Evolutionary conservation across 2,888 invertebrate genomes (phyloP).

Genomic region (Watsonalla binaria): DNA sequence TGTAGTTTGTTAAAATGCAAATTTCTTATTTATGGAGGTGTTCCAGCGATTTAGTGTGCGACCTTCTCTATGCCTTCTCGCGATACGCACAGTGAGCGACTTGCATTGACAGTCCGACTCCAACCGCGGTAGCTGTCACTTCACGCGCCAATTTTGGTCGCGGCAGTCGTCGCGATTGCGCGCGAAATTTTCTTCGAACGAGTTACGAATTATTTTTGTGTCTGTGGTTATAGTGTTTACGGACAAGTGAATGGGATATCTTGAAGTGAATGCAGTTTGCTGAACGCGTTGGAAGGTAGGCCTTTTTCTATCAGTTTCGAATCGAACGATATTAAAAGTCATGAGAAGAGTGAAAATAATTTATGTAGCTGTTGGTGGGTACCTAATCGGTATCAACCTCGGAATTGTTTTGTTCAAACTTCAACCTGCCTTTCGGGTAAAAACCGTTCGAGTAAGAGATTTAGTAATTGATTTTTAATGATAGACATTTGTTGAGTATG

Average conservation of each 20-base stretch:
- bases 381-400: no score
- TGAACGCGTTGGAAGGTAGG: no score
- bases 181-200: conserved; percentile 14
- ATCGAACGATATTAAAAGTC: no score
- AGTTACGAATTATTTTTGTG: neutral
- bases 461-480: no score
- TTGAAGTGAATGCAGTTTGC: no score
- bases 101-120: conserved; percentile 28
- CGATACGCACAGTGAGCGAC: conserved; percentile 7
- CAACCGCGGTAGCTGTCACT: conserved; percentile 37
- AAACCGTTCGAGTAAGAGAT: no score
- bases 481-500: no score
- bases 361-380: no score
- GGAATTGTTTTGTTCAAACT: no score
- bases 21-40: conserved; percentile 13
- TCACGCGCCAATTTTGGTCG: conserved; percentile 21
- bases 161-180: conserved; percentile 17
- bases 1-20: conserved; percentile 14
- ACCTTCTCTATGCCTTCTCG: conserved; percentile 13
- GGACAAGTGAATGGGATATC: neutral
- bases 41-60: conserved; percentile 17
- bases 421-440: no score
- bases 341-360: no score
- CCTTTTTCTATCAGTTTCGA: no score
- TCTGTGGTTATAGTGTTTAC: neutral